phyloP scores from a whole-genome alignment of 2,888 invertebrate genomes.

The Dasypolia templi region DNA sequence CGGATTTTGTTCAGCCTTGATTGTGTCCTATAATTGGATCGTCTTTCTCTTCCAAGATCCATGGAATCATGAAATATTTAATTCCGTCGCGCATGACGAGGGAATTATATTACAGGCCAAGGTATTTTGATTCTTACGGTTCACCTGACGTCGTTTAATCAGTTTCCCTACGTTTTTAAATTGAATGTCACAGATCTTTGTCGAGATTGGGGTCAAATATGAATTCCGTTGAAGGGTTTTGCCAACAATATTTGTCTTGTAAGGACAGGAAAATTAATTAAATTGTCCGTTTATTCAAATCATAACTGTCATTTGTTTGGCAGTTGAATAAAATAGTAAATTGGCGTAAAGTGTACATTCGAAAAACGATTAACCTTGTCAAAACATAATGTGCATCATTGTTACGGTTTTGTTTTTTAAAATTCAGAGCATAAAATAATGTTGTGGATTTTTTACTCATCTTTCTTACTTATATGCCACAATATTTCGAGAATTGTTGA shows the following conservation, averaged over 20 bases:
- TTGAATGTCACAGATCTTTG: slow-evolving; percentile 26
- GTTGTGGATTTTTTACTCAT: not conserved
- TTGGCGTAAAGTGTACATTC: too few species aligned
- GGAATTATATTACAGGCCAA: slow-evolving; percentile 74
- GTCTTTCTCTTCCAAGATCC: slow-evolving; percentile 46
- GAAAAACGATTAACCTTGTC: too few species aligned
- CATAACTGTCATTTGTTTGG: not conserved
- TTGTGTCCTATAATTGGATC: slow-evolving; percentile 24
- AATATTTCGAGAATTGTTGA: not conserved
- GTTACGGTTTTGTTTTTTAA: not conserved
- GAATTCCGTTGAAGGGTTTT: not conserved
- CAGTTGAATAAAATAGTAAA: not conserved
- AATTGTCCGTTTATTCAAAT: not conserved
- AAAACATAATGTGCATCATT: not conserved
- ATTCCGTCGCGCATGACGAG: slow-evolving; percentile 79
- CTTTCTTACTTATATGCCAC: too few species aligned
- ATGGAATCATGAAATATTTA: slow-evolving; percentile 81
- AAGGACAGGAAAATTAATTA: not conserved
- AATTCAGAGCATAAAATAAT: not conserved
- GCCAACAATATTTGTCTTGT: not conserved
- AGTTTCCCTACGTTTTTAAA: slow-evolving; percentile 4
- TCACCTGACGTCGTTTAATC: slow-evolving; percentile 58
- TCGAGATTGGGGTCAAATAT: slow-evolving; percentile 3
- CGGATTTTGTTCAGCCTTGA: not conserved
- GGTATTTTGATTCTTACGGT: slow-evolving; percentile 62